Conservation (phyloP, 1,140 invertebrate species). For the Trigoniulus corallinus region DNA sequence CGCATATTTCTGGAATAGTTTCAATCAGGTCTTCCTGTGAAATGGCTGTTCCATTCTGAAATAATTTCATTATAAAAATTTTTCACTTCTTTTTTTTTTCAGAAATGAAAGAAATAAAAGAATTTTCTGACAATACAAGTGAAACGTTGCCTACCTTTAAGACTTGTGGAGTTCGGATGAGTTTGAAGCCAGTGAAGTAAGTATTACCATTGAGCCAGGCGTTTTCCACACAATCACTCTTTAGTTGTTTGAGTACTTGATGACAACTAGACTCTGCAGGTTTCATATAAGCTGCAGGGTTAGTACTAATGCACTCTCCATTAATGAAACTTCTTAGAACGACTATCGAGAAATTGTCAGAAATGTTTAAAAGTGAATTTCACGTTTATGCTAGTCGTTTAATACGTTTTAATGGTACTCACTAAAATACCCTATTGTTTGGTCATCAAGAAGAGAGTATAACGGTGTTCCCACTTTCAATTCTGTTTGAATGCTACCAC, state of each 20-base stretch:
- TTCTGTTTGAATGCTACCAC: too few relatives aligned
- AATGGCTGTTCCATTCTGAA: too few relatives aligned
- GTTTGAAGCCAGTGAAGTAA: neutral
- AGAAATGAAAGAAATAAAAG: too few relatives aligned
- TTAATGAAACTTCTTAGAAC: neutral
- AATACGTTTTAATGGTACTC: too few relatives aligned
- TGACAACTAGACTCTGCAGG: neutral
- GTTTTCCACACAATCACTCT: neutral
- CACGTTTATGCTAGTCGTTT: too few relatives aligned
- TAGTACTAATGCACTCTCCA: neutral
- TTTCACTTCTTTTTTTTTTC: too few relatives aligned
- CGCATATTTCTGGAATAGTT: neutral
- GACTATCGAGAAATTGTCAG: neutral
- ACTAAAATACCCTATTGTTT: too few relatives aligned
- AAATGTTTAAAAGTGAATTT: too few relatives aligned
- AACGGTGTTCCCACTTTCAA: neutral
- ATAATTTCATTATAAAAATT: too few relatives aligned
- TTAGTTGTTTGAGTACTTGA: neutral
- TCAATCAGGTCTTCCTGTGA: neutral
- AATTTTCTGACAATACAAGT: too few relatives aligned
- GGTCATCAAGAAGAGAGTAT: too few relatives aligned
- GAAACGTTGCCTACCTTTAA: too few relatives aligned
- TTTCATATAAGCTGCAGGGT: neutral
- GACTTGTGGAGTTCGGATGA: neutral
- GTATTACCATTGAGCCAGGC: neutral